Evolutionary conservation across 2,113 vertebrate genomes (phyloP).

Genomic region (Odocoileus hemionus): DNA sequence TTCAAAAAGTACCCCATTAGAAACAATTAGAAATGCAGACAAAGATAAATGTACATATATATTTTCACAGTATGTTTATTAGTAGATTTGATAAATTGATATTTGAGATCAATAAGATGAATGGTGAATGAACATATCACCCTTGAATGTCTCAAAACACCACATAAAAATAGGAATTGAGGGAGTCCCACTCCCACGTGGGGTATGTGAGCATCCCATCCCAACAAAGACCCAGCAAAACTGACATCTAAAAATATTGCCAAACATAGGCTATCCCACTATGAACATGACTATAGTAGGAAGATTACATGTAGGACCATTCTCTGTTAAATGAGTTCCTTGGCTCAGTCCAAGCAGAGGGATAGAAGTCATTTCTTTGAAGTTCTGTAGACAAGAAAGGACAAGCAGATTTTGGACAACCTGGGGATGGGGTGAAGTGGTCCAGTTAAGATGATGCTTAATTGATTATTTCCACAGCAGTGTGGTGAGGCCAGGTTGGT

Average conservation of each 20-base stretch:
- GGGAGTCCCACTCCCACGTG: neutral
- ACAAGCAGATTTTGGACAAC: neutral
- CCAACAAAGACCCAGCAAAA: neutral
- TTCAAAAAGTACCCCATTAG: neutral
- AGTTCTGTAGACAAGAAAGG: neutral
- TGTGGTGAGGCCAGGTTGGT: neutral
- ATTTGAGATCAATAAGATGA: neutral
- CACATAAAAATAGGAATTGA: neutral
- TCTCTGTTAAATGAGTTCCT: neutral
- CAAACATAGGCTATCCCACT: neutral
- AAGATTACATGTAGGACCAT: neutral
- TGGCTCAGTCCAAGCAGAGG: neutral
- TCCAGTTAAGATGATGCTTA: neutral
- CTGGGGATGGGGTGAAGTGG: neutral
- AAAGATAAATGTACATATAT: neutral
- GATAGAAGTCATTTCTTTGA: neutral
- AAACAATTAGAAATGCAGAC: conserved; percentile 21
- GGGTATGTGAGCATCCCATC: neutral
- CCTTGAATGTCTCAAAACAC: neutral
- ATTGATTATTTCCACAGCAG: neutral
- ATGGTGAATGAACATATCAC: neutral
- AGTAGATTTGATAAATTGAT: neutral
- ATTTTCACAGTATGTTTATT: neutral
- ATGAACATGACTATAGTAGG: neutral
- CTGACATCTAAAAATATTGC: neutral